These are phyloP conservation scores for Falco berigora DNA, from an alignment of 2,797 vertebrate genomes.

Conservation along the genomic window DNA sequence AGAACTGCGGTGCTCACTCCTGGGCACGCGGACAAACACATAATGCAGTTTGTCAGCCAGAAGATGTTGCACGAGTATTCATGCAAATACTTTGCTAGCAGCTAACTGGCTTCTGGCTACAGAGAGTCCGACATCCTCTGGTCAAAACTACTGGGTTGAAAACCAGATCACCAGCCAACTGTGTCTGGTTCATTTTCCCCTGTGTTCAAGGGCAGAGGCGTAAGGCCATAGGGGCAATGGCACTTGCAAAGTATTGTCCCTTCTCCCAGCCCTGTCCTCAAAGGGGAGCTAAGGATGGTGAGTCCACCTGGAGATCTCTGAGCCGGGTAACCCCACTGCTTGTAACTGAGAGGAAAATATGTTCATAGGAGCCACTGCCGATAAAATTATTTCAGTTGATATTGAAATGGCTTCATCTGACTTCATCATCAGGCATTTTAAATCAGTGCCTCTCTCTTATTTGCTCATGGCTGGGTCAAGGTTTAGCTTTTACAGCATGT, in stretches of 20 bases:
- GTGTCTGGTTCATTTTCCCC: not conserved
- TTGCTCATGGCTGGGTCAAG: not conserved
- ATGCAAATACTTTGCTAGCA: not conserved
- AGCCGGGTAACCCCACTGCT: not conserved
- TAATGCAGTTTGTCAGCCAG: not conserved
- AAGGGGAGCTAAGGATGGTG: not conserved
- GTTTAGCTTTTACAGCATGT: not conserved
- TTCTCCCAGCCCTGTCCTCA: not conserved
- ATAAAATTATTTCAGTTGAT: not conserved
- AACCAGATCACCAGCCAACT: not conserved
- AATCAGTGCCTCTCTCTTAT: not conserved
- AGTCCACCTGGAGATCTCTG: not conserved
- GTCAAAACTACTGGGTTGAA: not conserved
- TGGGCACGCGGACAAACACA: not conserved
- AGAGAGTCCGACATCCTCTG: not conserved
- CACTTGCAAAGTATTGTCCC: not conserved
- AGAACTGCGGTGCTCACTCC: conserved; percentile 10
- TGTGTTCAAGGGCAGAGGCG: not conserved
- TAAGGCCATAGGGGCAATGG: not conserved
- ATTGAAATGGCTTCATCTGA: not conserved
- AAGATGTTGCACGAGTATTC: not conserved
- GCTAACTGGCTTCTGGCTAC: not conserved
- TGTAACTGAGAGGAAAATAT: not conserved
- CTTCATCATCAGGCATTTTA: not conserved
- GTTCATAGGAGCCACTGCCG: not conserved